phyloP scores from a whole-genome alignment of 2,113 vertebrate species.

The Eudorcas thomsonii region DNA sequence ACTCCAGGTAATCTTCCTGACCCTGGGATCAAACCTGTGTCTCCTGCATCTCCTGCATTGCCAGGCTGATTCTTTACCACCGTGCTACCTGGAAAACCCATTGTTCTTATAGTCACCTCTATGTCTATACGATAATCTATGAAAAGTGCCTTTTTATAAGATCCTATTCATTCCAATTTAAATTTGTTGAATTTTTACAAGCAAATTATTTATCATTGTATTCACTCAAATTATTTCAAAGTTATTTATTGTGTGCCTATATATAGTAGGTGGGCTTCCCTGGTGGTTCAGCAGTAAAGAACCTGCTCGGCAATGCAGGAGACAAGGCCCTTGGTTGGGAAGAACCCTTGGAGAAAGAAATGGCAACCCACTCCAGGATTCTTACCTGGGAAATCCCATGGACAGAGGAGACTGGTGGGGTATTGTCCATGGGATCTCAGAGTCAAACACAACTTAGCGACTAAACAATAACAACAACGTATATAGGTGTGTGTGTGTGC shows the following conservation, averaged over 20 bases:
- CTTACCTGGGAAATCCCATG: background rate
- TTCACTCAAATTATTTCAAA: background rate
- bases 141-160: background rate
- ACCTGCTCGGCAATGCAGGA: background rate
- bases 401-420: background rate
- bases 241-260: background rate
- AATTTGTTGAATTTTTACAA: background rate
- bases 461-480: background rate
- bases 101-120: background rate
- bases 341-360: background rate
- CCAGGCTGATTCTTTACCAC: background rate
- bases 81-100: rapidly evolving
- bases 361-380: background rate
- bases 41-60: background rate
- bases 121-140: background rate
- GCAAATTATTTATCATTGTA: background rate
- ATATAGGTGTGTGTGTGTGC: background rate
- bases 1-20: background rate
- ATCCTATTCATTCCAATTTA: background rate
- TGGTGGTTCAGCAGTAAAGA: background rate
- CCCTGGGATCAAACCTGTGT: background rate
- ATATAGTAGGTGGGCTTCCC: background rate
- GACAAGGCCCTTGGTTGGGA: background rate
- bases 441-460: background rate
- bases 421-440: background rate